Conservation (phyloP, 2,888 invertebrate genomes). For the Agrotis segetum region DNA sequence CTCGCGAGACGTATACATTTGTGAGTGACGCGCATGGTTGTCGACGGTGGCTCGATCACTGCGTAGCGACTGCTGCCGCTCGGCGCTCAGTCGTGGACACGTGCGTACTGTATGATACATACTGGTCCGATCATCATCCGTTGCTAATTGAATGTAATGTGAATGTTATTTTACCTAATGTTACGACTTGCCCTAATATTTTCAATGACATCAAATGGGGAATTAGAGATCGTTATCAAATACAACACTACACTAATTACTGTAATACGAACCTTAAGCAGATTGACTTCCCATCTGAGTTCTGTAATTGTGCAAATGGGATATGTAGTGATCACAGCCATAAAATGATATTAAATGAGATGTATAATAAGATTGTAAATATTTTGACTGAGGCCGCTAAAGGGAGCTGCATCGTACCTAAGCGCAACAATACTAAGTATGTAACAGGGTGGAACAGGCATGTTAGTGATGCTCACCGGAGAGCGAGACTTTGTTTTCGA, state of each 20-base stretch:
- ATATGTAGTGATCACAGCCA: constrained; percentile 1
- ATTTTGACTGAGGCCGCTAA: constrained; percentile 1
- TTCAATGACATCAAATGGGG: neutral
- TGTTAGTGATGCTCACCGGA: neutral
- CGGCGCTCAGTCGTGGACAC: no score
- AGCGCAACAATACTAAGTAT: neutral
- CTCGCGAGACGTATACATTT: no score
- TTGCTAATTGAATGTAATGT: neutral
- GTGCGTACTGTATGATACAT: no score
- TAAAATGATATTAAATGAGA: neutral
- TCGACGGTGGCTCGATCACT: no score
- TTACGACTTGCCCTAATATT: neutral
- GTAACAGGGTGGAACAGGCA: neutral
- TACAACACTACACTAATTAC: neutral
- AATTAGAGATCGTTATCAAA: neutral
- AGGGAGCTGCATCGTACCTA: neutral
- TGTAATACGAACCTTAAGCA: neutral
- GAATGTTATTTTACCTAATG: neutral
- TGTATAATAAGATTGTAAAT: neutral
- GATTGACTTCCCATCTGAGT: constrained; percentile 1
- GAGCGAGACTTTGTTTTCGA: neutral
- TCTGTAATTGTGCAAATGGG: neutral
- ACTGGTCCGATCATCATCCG: neutral
- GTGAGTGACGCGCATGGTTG: no score
- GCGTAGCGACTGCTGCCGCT: no score